Evolutionary conservation across 1,140 invertebrate species (phyloP).

Genomic region (Lucilia cuprina): DNA sequence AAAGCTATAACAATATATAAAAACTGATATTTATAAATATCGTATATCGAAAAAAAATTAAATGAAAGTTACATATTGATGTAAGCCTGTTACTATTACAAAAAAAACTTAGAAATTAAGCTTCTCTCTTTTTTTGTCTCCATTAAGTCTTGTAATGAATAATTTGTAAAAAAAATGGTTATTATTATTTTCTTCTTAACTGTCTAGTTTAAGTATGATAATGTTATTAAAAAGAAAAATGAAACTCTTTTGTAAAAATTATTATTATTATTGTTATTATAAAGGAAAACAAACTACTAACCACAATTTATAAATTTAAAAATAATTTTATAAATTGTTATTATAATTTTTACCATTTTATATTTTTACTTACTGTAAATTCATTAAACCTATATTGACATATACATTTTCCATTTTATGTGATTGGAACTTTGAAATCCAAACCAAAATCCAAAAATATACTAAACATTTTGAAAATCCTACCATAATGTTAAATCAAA

Average conservation of each 20-base stretch:
- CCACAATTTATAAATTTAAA: background rate
- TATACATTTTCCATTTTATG: background rate
- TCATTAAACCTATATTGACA: background rate
- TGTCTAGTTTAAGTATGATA: slow-evolving; percentile 3
- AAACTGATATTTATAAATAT: background rate
- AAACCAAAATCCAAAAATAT: background rate
- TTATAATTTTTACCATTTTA: too few species aligned
- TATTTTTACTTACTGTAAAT: too few species aligned
- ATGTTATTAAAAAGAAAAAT: background rate
- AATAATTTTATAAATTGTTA: too few species aligned
- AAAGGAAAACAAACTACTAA: background rate
- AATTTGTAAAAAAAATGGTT: background rate
- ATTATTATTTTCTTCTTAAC: background rate
- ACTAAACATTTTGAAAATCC: background rate
- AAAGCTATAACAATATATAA: background rate
- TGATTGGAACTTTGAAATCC: background rate
- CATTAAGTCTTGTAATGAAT: slow-evolving; percentile 2
- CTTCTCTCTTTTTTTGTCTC: background rate
- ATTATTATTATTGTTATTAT: background rate
- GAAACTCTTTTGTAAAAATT: background rate
- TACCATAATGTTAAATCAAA: background rate
- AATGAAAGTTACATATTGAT: background rate
- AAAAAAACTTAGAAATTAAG: background rate
- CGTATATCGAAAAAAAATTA: background rate
- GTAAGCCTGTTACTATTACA: background rate